Evolutionary conservation across 2,888 invertebrate species (phyloP), one percentile per base, ranked within the genome.

Genomic region (Patella depressa): DNA sequence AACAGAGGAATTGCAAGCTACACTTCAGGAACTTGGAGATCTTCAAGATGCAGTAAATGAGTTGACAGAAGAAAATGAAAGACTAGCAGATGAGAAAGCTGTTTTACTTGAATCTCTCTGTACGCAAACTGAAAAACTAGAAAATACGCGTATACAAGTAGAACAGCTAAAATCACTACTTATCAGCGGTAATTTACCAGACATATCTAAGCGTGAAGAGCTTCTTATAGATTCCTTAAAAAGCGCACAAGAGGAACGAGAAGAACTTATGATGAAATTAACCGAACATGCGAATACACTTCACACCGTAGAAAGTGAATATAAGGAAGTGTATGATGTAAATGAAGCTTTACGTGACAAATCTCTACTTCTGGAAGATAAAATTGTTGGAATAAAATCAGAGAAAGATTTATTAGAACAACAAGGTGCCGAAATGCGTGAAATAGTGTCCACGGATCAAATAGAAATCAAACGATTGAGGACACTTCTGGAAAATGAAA

Each of bases 11-110:
- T 85, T 91, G 11, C 97, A 98, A 92, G 98, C 98, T 0, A 98
- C 98, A 0, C 93, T 98, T 72, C 97, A 97, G 86, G 98, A 98
- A 92, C 93, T 97, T 81, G 95, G 96, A 14, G 97, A 98, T 91
- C 93, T 98, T 65, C 97, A 98, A 92, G 94, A 95, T 9, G 96
- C 96, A 92, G 93, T 97, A 81, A 95, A 95, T 29, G 97, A 97
- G 89, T 94, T 97, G 3, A 96, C 96, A 90, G 94, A 95, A 5
- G 97, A 97, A 90, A 97, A 97, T 92, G 96, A 96, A 81, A 94
- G 96, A 78, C 93, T 98, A 55, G 94, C 95, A 9, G 97, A 97
- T 85, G 98, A 98, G 92, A 97, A 97, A 90, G 95, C 95, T 85
- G 95, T 97, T 72, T 94, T 98, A 85, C 93, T 97, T 74, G 97